Percentiles rank a stretch among this genome's conserved stretches.
Evolutionary conservation across 2,113 vertebrate species (phyloP).

Genomic region (Chascanopsetta lugubris): DNA sequence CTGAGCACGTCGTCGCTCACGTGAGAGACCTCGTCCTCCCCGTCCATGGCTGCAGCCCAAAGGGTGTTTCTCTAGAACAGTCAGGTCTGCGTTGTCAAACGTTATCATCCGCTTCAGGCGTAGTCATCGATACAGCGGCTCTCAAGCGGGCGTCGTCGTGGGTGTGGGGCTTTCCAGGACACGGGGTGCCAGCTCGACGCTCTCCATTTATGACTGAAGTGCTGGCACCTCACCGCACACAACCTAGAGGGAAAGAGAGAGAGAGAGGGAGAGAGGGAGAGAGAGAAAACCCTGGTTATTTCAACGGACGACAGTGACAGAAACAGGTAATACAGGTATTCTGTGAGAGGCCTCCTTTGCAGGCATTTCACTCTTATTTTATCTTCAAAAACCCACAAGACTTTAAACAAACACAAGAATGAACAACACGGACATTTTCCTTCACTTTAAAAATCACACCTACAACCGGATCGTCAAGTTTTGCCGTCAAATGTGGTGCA

Average conservation of each 20-base stretch:
- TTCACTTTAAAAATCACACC: not conserved
- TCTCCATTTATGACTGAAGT: slow-evolving; percentile 72
- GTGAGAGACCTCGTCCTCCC: slow-evolving; percentile 74
- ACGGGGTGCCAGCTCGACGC: slow-evolving; percentile 53
- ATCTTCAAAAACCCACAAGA: not conserved
- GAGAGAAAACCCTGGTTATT: not conserved
- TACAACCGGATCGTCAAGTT: not conserved
- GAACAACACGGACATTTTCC: no score
- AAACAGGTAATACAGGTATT: slow-evolving; percentile 19
- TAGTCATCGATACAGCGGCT: slow-evolving; percentile 73
- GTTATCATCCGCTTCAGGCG: slow-evolving; percentile 56
- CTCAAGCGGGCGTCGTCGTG: slow-evolving; percentile 62
- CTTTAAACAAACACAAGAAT: not conserved
- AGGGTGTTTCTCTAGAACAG: slow-evolving; percentile 60
- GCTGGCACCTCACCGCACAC: slow-evolving; percentile 44
- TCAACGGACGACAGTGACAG: slow-evolving; percentile 3
- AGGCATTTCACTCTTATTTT: slow-evolving; percentile 1
- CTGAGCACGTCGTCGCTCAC: slow-evolving; percentile 64
- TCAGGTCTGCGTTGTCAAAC: slow-evolving; percentile 69
- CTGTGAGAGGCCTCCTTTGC: not conserved
- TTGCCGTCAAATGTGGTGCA: not conserved
- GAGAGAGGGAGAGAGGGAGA: not conserved
- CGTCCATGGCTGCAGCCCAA: slow-evolving; percentile 78
- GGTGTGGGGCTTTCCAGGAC: slow-evolving; percentile 50
- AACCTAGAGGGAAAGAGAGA: slow-evolving; percentile 44